Evolutionary conservation across 1,140 invertebrate species (phyloP).

Genomic region (Semibalanus balanoides): DNA sequence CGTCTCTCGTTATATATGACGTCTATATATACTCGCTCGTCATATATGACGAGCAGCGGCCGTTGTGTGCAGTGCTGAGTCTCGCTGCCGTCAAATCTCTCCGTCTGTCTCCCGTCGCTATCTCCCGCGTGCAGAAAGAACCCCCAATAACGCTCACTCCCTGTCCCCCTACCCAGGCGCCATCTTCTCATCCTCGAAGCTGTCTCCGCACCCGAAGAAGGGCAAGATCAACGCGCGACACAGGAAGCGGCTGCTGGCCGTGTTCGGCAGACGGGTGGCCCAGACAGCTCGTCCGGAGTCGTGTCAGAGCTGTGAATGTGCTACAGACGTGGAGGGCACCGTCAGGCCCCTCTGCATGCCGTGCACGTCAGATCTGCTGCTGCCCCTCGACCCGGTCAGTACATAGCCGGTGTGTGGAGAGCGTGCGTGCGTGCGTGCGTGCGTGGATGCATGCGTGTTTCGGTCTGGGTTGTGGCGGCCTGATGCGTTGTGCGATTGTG

Average conservation of each 20-base stretch:
- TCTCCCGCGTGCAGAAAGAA: no score
- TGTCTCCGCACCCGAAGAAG: not conserved
- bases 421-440: not conserved
- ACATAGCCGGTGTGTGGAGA: no score
- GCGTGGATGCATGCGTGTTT: not conserved
- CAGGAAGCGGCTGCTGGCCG: not conserved
- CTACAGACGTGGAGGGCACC: not conserved
- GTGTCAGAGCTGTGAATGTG: not conserved
- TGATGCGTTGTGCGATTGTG: no score
- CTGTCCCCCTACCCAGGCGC: not conserved
- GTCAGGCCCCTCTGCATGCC: not conserved
- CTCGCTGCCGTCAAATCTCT: no score
- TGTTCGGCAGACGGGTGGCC: not conserved
- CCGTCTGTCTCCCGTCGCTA: no score
- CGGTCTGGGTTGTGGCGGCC: no score
- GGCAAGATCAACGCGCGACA: not conserved
- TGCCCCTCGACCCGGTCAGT: constrained; percentile 1
- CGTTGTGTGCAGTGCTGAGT: no score
- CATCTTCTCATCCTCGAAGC: not conserved
- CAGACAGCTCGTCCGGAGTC: not conserved
- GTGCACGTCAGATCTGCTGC: not conserved
- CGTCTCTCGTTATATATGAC: no score
- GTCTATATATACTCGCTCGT: no score
- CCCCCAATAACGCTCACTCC: no score
- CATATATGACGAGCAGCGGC: no score